Evolutionary conservation across 2,888 invertebrate genomes (phyloP).

Genomic region (Aspidiotus destructor): DNA sequence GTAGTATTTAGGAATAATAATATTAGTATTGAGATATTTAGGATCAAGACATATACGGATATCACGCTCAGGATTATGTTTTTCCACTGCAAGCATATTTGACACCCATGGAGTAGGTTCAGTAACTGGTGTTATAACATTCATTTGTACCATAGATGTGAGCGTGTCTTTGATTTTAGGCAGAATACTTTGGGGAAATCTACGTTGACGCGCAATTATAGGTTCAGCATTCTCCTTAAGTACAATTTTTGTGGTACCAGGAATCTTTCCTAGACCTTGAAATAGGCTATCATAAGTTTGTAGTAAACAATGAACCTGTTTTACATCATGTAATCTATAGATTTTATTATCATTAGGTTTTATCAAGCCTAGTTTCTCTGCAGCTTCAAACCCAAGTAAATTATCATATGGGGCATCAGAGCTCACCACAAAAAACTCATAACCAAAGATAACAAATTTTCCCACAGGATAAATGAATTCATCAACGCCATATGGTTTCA

Average conservation of each 20-base stretch:
- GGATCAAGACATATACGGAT: constrained; percentile 6
- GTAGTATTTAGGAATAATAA: neutral
- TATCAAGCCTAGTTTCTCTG: too few relatives aligned
- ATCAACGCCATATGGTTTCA: constrained; percentile 4
- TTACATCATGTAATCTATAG: too few relatives aligned
- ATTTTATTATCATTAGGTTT: too few relatives aligned
- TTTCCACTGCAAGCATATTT: neutral
- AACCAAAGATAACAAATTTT: too few relatives aligned
- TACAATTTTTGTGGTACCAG: neutral
- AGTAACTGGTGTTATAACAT: neutral
- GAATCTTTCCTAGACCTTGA: constrained; percentile 1
- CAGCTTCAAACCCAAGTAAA: too few relatives aligned
- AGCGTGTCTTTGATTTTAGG: neutral
- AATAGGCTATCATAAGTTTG: neutral
- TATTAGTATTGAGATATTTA: neutral
- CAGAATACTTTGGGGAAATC: neutral
- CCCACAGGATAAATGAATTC: too few relatives aligned
- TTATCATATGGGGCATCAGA: too few relatives aligned
- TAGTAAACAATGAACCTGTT: neutral
- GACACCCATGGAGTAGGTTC: constrained; percentile 7
- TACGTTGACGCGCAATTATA: neutral
- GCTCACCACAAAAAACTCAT: too few relatives aligned
- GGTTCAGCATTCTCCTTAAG: neutral
- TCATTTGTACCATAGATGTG: neutral
- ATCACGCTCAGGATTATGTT: neutral